Evolutionary conservation across 1,140 invertebrate species (phyloP).

Genomic region (Halesus radiatus): DNA sequence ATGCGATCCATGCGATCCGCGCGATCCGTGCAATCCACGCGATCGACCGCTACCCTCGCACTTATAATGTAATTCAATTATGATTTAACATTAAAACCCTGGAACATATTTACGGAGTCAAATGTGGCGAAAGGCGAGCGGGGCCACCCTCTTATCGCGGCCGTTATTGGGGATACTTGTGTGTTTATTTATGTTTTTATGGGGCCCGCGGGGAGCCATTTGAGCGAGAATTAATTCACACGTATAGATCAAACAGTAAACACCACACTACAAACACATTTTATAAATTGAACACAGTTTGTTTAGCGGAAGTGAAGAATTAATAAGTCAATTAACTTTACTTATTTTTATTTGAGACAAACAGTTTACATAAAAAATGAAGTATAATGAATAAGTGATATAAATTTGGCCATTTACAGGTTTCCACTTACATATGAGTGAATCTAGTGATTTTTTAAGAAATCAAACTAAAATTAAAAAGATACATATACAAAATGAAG

Average conservation of each 20-base stretch:
- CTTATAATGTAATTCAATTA: slow-evolving; percentile 56
- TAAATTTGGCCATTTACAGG: no score
- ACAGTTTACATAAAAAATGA: no score
- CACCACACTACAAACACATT: slow-evolving; percentile 18
- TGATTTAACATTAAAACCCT: slow-evolving; percentile 49
- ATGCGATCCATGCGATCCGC: slow-evolving; percentile 57
- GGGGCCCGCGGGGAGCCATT: neutral
- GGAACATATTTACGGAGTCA: slow-evolving; percentile 55
- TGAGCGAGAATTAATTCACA: slow-evolving; percentile 38
- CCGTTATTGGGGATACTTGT: slow-evolving; percentile 2
- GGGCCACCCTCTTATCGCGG: neutral
- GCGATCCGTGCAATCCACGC: neutral
- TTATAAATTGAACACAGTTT: neutral
- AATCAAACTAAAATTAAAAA: no score
- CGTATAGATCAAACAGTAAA: slow-evolving; percentile 5
- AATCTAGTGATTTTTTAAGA: no score
- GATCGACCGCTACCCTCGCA: slow-evolving; percentile 5
- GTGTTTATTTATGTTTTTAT: slow-evolving; percentile 28
- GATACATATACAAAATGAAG: no score
- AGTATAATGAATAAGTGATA: no score
- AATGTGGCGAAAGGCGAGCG: slow-evolving; percentile 52
- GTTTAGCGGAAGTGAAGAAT: neutral
- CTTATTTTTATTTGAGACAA: no score
- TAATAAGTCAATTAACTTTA: neutral
- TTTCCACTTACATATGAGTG: no score